A percentile compares a stretch with the other conserved stretches of the same genome.
Conservation (phyloP, 92 coral and sea anemone genomes). For the Palythoa grandiflora region DNA sequence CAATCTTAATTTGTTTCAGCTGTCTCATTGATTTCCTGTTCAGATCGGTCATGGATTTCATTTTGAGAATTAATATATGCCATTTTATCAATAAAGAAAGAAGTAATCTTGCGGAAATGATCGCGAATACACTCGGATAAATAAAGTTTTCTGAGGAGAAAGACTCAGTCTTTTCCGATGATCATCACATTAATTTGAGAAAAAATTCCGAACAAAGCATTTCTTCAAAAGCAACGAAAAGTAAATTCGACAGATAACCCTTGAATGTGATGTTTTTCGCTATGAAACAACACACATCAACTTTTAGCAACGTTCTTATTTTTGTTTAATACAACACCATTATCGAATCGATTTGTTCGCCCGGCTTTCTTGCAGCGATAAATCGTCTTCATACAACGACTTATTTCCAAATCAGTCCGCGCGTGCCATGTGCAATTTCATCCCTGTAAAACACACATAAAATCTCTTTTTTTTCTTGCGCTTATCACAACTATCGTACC, state of each 20-base stretch:
- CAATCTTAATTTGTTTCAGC: neutral
- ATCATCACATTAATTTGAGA: neutral
- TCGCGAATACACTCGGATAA: neutral
- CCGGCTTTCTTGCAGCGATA: too few species aligned
- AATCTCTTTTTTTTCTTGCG: neutral
- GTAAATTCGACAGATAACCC: too few species aligned
- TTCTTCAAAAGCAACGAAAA: neutral
- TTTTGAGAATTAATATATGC: constrained; percentile 14
- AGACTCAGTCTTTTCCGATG: neutral
- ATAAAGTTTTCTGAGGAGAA: neutral
- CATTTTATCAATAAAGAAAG: constrained; percentile 4
- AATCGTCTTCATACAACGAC: too few species aligned
- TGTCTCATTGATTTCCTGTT: constrained; percentile 29
- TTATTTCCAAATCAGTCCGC: too few species aligned
- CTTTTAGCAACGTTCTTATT: too few species aligned
- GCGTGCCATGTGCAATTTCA: too few species aligned
- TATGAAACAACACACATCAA: too few species aligned
- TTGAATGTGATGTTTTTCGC: too few species aligned
- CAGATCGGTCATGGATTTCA: constrained; percentile 40
- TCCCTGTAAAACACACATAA: too few species aligned
- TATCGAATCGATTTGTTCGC: too few species aligned
- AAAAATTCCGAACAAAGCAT: neutral
- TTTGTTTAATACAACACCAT: too few species aligned
- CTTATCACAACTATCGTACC: neutral
- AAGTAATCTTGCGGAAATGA: constrained; percentile 17